Evolutionary conservation across 2,797 vertebrate species (phyloP), one percentile per base, ranked within the genome.

Genomic region (Tragopan temminckii): DNA sequence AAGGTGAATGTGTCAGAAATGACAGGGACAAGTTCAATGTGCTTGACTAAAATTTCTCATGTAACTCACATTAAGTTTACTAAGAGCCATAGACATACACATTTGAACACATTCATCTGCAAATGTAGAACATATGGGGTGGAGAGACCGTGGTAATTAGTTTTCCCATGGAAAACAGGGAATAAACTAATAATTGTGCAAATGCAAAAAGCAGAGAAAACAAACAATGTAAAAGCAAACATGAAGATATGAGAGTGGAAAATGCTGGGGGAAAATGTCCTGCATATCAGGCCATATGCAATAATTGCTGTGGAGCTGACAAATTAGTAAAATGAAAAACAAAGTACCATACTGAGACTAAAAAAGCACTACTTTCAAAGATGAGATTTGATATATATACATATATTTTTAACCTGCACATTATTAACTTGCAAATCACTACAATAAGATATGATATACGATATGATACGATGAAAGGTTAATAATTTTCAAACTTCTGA

Each of bases 1-100:
- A 86, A 89, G 33, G 62, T 61, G 40, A 80, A 85, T 43, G 35
- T 70, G 52, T 80, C 72, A 92, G 79, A 92, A 91, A 84, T 33
- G 8, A 64, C 31, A 71, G 36, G 38, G 69, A 80, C 25, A 71
- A 80, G 14, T 68, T 2, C 12, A 83, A 85, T 53, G 11, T 27
- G 16, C 55, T 75, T 80, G 61, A 78, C 58, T 59, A 50, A 76
- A 74, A 38, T 62, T 79, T 42, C 75, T 84, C 31, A 52, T 45
- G 31, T 36, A 90, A 36, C 68, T 88, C 83, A 53, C 21, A 11
- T 40, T 69, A 66, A 72, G 46, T 85, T 70, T 52, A 48, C 31
- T 46, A 63, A 79, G 38, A 89, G 40, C 40, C 46, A 57, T 1
- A 81, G 57, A 36, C n/a, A 69, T 14, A n/a, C 57, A n/a, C 66